These are phyloP conservation scores for Hippopotamus amphibius DNA, from an alignment of 2,113 vertebrate species.

Conservation along the genomic window DNA sequence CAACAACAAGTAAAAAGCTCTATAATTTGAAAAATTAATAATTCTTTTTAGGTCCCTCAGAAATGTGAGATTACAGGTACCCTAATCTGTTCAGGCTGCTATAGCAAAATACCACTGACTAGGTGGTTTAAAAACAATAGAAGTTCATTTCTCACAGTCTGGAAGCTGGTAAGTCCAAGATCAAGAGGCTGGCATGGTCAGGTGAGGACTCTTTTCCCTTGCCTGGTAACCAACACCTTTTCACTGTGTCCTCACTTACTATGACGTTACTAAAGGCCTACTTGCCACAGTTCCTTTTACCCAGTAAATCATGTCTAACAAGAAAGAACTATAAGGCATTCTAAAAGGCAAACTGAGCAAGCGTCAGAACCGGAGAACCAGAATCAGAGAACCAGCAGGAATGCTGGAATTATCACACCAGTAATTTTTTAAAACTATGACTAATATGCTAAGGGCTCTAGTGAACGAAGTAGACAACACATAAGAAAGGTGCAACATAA, in stretches of 20 bases:
- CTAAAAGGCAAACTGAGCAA: not conserved
- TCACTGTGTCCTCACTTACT: not conserved
- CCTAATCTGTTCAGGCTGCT: not conserved
- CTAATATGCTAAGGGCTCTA: not conserved
- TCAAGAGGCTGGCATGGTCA: not conserved
- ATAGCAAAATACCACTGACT: not conserved
- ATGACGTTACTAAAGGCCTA: not conserved
- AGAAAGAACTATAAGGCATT: not conserved
- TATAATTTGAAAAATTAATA: not conserved
- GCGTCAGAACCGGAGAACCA: no score
- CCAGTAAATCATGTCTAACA: not conserved
- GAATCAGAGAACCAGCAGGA: not conserved
- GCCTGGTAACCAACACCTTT: not conserved
- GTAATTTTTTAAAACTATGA: not conserved
- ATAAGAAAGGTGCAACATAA: not conserved
- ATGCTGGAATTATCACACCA: not conserved
- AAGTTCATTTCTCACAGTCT: not conserved
- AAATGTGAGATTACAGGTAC: not conserved
- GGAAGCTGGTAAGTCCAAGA: not conserved
- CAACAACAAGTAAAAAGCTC: not conserved
- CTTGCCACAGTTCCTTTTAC: not conserved
- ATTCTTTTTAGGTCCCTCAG: not conserved
- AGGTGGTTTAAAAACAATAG: not conserved
- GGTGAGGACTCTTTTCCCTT: not conserved
- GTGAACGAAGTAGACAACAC: not conserved